Base-by-base conservation (phyloP, 2,797 vertebrate genomes). In the Kryptopterus vitreolus region DNA sequence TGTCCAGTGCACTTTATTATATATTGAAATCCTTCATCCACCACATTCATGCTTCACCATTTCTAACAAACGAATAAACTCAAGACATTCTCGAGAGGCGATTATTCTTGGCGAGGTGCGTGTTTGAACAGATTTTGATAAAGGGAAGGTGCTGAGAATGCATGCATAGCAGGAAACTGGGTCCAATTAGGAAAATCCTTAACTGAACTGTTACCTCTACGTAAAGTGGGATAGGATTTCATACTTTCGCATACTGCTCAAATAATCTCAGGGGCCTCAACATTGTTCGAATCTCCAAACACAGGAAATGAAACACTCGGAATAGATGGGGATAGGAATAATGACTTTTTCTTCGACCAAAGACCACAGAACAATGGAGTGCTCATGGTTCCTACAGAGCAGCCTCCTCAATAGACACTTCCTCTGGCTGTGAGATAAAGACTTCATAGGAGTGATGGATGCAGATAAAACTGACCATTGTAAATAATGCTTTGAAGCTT, bases 21-120 rank as follows among this genome's bases (percentile, higher is more conserved):
- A 33, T 2, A 2, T 53, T n/a, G 38, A 24, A 26, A 38, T 55
- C 31, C 48, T 66, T 77, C 7, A n/a, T 16, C 0, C 62, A 66
- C n/a, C 15, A 22, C 0, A 24, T 31, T 58, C 24, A n/a, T 78
- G 12, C 50, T 55, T 57, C 20, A 26, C 0, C n/a, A 29, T 31
- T 35, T 72, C 22, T 57, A 43, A 12, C 20, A 46, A 57, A 68
- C 46, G 38, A n/a, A n/a, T n/a, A 52, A 20, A 6, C 20, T 68
- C 10, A 26, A 26, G 48, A 18, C 31, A 77, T 77, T 57, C 57
- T 66, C 20, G 43, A 22, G 12, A 71, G 26, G 10, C 6, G 12
- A 70, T 38, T 69, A 68, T 59, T 70, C 65, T 58, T 78, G 53
- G 53, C 65, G 1, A 48, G 53, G 48, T 69, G 29, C 33, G 24